Percentiles rank a stretch among this genome's conserved stretches.
These are phyloP conservation scores for Drosophila mercatorum DNA, from an alignment of 2,888 invertebrate genomes.

Conservation along the genomic window DNA sequence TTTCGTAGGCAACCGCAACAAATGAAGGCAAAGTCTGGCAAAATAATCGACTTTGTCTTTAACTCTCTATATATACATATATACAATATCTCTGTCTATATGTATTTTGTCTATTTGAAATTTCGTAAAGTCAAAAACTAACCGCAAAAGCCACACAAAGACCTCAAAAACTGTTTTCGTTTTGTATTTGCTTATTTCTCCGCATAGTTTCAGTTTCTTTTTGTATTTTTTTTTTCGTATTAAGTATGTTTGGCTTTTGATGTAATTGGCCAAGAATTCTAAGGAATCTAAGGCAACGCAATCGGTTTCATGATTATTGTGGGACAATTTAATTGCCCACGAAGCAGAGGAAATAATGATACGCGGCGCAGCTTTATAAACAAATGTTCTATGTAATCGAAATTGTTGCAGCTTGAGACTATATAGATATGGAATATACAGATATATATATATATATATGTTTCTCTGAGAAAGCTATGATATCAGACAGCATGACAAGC, in stretches of 20 bases:
- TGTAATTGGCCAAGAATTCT: slow-evolving; percentile 41
- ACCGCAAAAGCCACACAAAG: slow-evolving; percentile 49
- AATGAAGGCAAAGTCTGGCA: slow-evolving; percentile 20
- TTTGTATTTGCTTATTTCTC: slow-evolving; percentile 25
- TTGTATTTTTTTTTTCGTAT: slow-evolving; percentile 1
- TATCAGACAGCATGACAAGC: neutral
- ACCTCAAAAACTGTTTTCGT: slow-evolving; percentile 28
- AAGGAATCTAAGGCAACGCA: slow-evolving; percentile 33
- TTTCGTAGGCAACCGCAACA: slow-evolving; percentile 28
- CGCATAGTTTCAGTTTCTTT: neutral
- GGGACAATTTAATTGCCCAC: slow-evolving; percentile 37
- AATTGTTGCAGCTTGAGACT: neutral
- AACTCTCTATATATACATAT: slow-evolving; percentile 3
- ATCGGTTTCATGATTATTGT: slow-evolving; percentile 44
- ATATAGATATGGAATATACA: neutral
- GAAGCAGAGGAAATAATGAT: slow-evolving; percentile 8
- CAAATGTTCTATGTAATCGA: slow-evolving; percentile 16
- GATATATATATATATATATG: neutral
- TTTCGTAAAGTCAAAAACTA: slow-evolving; percentile 27
- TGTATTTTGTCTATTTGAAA: slow-evolving; percentile 18
- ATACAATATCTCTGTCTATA: neutral
- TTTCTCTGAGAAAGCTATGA: neutral
- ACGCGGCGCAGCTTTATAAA: slow-evolving; percentile 21
- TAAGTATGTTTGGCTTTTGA: slow-evolving; percentile 44
- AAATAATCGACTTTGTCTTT: slow-evolving; percentile 32